A percentile compares a stretch with the other conserved stretches of the same genome.
These are phyloP conservation scores for Agrochola circellaris DNA, from an alignment of 2,888 invertebrate genomes.

Conservation along the genomic window DNA sequence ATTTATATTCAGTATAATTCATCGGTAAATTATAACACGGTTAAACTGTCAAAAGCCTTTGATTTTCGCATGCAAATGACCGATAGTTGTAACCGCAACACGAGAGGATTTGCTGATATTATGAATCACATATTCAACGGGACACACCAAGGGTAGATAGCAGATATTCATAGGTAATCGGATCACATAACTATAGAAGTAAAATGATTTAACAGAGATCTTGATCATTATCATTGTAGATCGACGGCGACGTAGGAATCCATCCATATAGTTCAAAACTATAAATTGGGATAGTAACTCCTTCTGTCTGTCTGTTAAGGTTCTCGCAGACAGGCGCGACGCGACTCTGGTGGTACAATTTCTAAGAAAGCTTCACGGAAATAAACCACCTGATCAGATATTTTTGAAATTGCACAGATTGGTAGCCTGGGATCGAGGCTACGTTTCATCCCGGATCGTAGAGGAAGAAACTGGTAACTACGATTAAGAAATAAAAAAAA, in stretches of 20 bases:
- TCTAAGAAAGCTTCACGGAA: no score
- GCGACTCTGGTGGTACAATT: no score
- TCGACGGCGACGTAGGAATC: not conserved
- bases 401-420: not conserved
- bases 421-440: not conserved
- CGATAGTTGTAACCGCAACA: constrained; percentile 9
- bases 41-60: constrained; percentile 38
- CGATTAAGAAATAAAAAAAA: not conserved
- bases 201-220: not conserved
- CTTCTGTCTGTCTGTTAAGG: not conserved
- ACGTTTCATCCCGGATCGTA: not conserved
- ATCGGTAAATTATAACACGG: constrained; percentile 14
- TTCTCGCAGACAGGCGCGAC: no score
- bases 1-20: constrained; percentile 20
- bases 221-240: not conserved
- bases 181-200: not conserved
- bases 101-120: not conserved
- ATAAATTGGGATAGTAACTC: not conserved
- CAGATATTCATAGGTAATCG: not conserved
- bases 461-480: not conserved
- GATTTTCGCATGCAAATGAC: constrained; percentile 40
- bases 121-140: not conserved
- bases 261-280: not conserved
- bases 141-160: not conserved
- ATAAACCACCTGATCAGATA: no score